Percentiles rank a stretch among this genome's conserved stretches.
These are phyloP conservation scores for Frieseomelitta varia DNA, from an alignment of 1,140 invertebrate genomes.

Conservation along the genomic window DNA sequence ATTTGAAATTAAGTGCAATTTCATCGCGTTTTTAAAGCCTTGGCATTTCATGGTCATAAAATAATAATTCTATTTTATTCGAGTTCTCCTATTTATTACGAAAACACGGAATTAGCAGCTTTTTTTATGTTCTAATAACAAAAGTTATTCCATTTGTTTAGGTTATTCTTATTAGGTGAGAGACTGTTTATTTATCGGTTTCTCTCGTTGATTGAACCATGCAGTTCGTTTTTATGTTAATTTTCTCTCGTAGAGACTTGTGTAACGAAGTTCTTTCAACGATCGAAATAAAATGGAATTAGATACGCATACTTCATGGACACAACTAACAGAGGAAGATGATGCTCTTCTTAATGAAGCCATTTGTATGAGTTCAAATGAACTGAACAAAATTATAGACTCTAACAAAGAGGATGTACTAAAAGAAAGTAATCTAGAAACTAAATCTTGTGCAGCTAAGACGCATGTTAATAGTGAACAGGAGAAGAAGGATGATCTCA, in stretches of 20 bases:
- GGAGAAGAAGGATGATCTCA: conserved; percentile 9
- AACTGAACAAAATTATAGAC: conserved; percentile 41
- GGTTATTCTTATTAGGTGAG: conserved; percentile 43
- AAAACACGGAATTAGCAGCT: neutral
- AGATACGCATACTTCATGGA: neutral
- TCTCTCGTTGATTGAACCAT: neutral
- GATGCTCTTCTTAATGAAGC: conserved; percentile 70
- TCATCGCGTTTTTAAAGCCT: neutral
- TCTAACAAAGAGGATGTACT: neutral
- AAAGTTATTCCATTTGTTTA: conserved; percentile 18
- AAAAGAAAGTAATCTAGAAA: neutral
- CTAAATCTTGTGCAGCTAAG: conserved; percentile 1
- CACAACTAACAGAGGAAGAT: conserved; percentile 61
- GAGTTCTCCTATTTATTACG: neutral
- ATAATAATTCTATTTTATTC: neutral
- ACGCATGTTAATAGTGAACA: conserved; percentile 12
- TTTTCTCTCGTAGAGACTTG: neutral
- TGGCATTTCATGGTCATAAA: neutral
- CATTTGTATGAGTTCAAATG: conserved; percentile 53
- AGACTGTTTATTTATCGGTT: neutral
- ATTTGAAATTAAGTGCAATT: conserved; percentile 16
- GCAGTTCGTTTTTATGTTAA: neutral
- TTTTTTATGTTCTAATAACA: neutral
- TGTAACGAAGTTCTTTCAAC: neutral
- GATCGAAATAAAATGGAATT: conserved; percentile 41